A percentile compares a stretch with the other conserved stretches of the same genome.
Conservation (phyloP, 2,797 vertebrate genomes). For the Rhabdomys pumilio region DNA sequence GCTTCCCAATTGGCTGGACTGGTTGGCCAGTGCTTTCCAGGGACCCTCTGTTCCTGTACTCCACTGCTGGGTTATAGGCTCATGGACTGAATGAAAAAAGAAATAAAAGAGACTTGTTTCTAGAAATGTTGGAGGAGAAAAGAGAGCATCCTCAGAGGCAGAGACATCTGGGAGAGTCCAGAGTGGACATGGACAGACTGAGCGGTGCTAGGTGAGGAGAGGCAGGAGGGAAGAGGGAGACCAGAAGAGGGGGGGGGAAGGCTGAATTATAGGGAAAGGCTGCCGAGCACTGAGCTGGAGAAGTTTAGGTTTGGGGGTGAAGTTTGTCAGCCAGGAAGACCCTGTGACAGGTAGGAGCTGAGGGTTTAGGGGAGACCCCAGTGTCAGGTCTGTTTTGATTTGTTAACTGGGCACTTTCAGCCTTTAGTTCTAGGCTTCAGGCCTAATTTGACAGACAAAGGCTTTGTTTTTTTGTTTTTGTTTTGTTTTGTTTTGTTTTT, state of each 20-base stretch:
- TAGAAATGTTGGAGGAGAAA: not conserved
- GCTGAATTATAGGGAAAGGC: not conserved
- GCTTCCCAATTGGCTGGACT: not conserved
- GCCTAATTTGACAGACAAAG: not conserved
- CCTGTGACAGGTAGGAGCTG: not conserved
- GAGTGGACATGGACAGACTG: too few species aligned
- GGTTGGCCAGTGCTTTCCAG: not conserved
- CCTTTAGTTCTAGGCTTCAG: not conserved
- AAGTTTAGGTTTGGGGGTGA: not conserved
- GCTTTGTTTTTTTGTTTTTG: too few species aligned
- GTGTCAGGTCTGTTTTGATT: not conserved
- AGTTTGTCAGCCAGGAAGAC: not conserved
- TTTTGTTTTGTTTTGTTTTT: not conserved
- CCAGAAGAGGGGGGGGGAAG: too few species aligned
- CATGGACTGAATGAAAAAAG: not conserved
- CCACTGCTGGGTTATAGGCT: not conserved
- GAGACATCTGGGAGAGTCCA: not conserved
- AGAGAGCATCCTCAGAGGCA: not conserved
- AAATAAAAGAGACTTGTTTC: not conserved
- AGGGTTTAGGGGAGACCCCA: not conserved
- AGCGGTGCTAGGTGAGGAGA: too few species aligned
- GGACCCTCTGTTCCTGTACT: too few species aligned
- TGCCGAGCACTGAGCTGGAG: not conserved
- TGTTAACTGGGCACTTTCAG: not conserved
- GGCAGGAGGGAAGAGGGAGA: not conserved